Conservation (phyloP, 92 coral and sea anemone genomes). For the Actinernus sp. region DNA sequence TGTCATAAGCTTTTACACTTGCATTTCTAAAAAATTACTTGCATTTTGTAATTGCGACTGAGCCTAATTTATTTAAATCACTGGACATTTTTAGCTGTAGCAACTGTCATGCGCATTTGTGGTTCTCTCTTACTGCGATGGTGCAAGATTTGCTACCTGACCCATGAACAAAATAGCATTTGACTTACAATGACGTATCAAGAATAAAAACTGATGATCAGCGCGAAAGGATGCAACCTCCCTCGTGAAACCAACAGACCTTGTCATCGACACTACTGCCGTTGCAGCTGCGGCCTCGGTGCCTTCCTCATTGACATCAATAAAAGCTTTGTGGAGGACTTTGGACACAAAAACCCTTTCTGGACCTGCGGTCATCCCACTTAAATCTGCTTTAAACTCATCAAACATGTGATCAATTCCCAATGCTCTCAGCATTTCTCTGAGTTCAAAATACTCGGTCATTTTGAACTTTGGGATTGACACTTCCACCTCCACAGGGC, state of each 20-base stretch:
- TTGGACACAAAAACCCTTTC: slow-evolving; percentile 74
- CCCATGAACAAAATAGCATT: slow-evolving; percentile 80
- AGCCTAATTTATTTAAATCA: too few species aligned
- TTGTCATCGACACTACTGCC: slow-evolving; percentile 45
- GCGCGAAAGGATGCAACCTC: slow-evolving; percentile 62
- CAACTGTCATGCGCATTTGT: too few species aligned
- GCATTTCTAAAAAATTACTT: too few species aligned
- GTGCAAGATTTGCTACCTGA: slow-evolving; percentile 68
- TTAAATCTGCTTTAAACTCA: slow-evolving; percentile 65
- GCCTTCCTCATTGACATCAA: slow-evolving; percentile 93
- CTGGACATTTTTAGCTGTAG: too few species aligned
- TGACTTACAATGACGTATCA: slow-evolving; percentile 69
- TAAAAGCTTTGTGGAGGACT: slow-evolving; percentile 91
- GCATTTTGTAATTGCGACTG: too few species aligned
- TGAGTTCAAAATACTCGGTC: slow-evolving; percentile 69
- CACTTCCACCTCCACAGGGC: slow-evolving; percentile 63
- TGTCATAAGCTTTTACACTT: too few species aligned
- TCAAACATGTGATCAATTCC: slow-evolving; percentile 81
- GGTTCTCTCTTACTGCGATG: slow-evolving; percentile 8
- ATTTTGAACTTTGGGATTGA: slow-evolving; percentile 82
- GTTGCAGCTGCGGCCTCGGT: slow-evolving; percentile 96
- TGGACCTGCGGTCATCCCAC: slow-evolving; percentile 58
- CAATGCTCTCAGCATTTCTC: slow-evolving; percentile 46
- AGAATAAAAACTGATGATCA: slow-evolving; percentile 89
- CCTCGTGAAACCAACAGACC: slow-evolving; percentile 10